phyloP scores from a whole-genome alignment of 1,140 invertebrate species.

The Anthonomus grandis region DNA sequence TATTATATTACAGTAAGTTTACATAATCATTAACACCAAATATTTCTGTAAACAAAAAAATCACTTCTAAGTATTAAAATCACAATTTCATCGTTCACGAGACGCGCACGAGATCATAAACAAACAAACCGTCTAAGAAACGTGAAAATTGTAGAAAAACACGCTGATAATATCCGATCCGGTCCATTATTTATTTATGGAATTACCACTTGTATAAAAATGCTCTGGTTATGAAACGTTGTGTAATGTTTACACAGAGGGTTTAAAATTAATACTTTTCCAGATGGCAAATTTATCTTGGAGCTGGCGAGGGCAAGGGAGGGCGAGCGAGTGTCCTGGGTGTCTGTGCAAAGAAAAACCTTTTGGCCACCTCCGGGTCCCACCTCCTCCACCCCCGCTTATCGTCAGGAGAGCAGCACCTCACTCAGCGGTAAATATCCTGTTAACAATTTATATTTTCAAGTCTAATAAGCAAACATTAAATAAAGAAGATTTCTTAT shows the following conservation, averaged over 20 bases:
- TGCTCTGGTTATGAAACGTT: conserved; percentile 1
- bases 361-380: conserved; percentile 74
- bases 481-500: too few species aligned
- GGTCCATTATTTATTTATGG: conserved; percentile 5
- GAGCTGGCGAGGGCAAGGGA: conserved; percentile 78
- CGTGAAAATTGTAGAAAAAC: conserved; percentile 11
- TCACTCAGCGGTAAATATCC: conserved; percentile 60
- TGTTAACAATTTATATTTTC: too few species aligned
- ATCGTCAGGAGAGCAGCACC: conserved; percentile 60
- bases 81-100: conserved; percentile 18
- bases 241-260: conserved; percentile 13
- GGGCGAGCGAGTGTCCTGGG: conserved; percentile 78
- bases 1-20: too few species aligned
- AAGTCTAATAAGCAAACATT: too few species aligned
- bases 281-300: conserved; percentile 85
- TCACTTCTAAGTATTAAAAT: too few species aligned
- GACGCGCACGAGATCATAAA: conserved; percentile 21
- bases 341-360: conserved; percentile 80
- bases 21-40: too few species aligned
- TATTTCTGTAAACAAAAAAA: too few species aligned
- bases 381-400: conserved; percentile 60
- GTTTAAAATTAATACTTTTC: conserved; percentile 12
- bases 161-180: conserved; percentile 12
- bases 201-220: conserved; percentile 10
- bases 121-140: conserved; percentile 1